Evolutionary conservation across 1,140 invertebrate species (phyloP).

Genomic region (Hylaeus volcanicus): DNA sequence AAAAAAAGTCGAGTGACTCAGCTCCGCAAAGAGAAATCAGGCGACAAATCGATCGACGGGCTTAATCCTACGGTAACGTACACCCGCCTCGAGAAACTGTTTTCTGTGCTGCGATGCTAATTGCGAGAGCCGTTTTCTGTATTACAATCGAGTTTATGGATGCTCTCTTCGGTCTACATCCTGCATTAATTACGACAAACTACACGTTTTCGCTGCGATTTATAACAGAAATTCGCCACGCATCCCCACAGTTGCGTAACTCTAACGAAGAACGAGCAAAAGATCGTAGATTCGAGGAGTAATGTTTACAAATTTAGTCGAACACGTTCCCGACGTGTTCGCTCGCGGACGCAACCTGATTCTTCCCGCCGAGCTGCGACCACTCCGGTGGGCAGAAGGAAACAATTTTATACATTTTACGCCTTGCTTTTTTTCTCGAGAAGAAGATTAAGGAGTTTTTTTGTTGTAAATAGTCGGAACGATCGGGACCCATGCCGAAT

Average conservation of each 20-base stretch:
- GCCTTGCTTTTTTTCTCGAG: not conserved
- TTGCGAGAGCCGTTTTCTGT: not conserved
- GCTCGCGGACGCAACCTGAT: no score
- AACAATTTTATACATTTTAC: conserved; percentile 36
- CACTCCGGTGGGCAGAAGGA: not conserved
- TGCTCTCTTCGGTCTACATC: not conserved
- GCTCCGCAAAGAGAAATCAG: conserved; percentile 68
- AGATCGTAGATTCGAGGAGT: no score
- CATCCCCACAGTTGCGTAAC: no score
- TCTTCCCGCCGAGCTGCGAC: no score
- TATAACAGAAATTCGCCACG: not conserved
- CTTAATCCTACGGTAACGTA: conserved; percentile 26
- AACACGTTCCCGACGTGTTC: no score
- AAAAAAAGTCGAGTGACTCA: conserved; percentile 67
- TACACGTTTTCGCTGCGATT: not conserved
- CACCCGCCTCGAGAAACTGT: conserved; percentile 13
- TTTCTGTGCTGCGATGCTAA: not conserved
- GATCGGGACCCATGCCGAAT: conserved; percentile 41
- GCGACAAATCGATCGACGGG: conserved; percentile 62
- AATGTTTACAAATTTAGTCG: no score
- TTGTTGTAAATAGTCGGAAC: conserved; percentile 35
- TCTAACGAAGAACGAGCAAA: no score
- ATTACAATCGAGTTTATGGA: not conserved
- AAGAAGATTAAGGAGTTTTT: not conserved
- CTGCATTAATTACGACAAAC: not conserved